Percentiles rank a stretch among this genome's conserved stretches.
Conservation (phyloP, 2,888 invertebrate genomes). For the Chymomyza amoena region DNA sequence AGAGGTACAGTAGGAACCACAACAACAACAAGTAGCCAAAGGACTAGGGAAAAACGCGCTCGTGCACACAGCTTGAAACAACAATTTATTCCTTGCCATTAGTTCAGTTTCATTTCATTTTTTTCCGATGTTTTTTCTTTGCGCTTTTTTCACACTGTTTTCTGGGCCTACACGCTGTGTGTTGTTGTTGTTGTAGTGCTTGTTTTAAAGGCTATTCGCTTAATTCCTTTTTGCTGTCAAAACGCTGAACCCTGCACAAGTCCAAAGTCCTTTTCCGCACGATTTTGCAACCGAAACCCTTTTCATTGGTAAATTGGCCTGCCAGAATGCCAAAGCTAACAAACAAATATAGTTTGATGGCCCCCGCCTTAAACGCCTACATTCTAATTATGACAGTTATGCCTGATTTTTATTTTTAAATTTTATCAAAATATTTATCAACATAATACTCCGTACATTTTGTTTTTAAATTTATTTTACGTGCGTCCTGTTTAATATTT, state of each 20-base stretch:
- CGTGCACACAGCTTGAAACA: constrained; percentile 71
- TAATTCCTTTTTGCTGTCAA: neutral
- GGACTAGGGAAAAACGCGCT: constrained; percentile 39
- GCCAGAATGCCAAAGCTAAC: neutral
- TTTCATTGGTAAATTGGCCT: constrained; percentile 31
- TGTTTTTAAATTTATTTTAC: neutral
- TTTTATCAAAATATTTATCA: neutral
- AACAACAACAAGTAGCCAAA: constrained; percentile 6
- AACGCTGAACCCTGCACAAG: neutral
- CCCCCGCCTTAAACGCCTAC: neutral
- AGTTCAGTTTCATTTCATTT: constrained; percentile 40
- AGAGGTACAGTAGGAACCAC: constrained; percentile 22
- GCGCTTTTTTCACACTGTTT: neutral
- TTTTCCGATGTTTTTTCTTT: neutral
- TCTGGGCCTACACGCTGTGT: neutral
- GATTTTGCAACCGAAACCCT: constrained; percentile 50
- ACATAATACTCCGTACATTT: neutral
- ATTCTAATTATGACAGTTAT: neutral
- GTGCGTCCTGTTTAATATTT: neutral
- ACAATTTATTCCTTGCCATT: constrained; percentile 65
- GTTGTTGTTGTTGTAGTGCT: neutral
- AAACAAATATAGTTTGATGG: neutral
- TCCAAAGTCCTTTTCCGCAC: constrained; percentile 45
- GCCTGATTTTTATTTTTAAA: neutral
- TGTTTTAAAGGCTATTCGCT: neutral